Base-by-base conservation (phyloP, 2,888 invertebrate species). In the Nysson spinosus region DNA sequence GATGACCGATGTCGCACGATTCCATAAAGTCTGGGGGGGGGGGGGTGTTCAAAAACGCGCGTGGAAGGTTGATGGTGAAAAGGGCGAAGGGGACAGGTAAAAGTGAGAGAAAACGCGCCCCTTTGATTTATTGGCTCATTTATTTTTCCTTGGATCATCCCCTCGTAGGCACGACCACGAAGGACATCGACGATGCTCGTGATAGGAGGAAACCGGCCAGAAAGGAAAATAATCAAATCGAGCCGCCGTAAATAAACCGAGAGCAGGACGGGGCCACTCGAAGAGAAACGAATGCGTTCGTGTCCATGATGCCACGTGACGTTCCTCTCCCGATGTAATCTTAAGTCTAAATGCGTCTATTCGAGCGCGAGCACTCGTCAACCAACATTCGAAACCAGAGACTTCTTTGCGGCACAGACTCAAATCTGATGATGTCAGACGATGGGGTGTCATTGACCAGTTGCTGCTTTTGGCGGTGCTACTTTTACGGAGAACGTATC, bases 301-400 rank as follows among this genome's bases (percentile, higher is more conserved):
- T 28, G 35, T n/a, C 24, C n/a, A 2, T 17, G 47, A 50, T 42
- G 35, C 44, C 55, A 49, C 28, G 35, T 50, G 44, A 62, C 58
- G 44, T 30, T 19, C 43, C 6, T 24, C 24, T 5, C 24, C 19
- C 43, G 49, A 44, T 61, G 70, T 62, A 66, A 69, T 62, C 54
- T 28, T 22, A 16, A 14, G 46, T 61, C 63, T 72, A 67, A 71
- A 72, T 71, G 50, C 63, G 63, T 58, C 52, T 39, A n/a, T n/a
- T 24, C 44, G 37, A 46, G 26, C 43, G 42, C 32, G 47, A 6
- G 12, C 34, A 24, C 43, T 17, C 43, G 54, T 64, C 64, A 43
- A 49, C 24, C 12, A 39, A 34, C 22, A 43, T 37, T 32, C 32
- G 2, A 14, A 26, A 44, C 34, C 43, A 30, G 34, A 30, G 37